phyloP scores from a whole-genome alignment of 2,888 invertebrate species.

The Agrotis segetum region DNA sequence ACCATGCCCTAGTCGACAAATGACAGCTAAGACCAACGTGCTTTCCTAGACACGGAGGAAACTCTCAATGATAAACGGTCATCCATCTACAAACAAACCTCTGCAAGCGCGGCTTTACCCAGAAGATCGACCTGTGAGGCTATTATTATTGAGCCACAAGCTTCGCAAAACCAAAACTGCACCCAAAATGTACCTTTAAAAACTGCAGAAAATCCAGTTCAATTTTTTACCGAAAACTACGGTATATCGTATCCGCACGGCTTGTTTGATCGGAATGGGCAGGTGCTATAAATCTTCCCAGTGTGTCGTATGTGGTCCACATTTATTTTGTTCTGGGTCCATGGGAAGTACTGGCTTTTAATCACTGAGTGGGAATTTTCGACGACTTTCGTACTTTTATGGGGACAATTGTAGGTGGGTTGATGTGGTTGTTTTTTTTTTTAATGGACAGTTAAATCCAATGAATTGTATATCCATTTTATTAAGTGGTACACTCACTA shows the following conservation, averaged over 20 bases:
- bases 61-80: no score
- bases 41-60: no score
- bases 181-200: background rate
- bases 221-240: conserved; percentile 22
- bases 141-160: no score
- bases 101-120: no score
- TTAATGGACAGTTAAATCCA: background rate
- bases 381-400: conserved; percentile 18
- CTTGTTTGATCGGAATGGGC: conserved; percentile 55
- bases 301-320: conserved; percentile 41
- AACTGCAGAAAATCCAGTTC: conserved; percentile 15
- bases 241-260: conserved; percentile 31
- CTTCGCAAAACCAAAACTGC: conserved; percentile 2
- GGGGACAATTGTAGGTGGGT: conserved; percentile 3
- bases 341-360: conserved; percentile 33
- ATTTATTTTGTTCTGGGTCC: conserved; percentile 55
- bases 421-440: background rate
- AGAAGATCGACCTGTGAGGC: no score
- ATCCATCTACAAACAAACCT: no score
- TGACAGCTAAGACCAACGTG: no score
- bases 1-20: no score
- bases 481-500: background rate
- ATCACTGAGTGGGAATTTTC: conserved; percentile 38
- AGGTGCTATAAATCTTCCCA: conserved; percentile 56
- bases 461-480: background rate